These are phyloP conservation scores for Aphaenogaster rudis DNA, from an alignment of 1,140 invertebrate genomes.

Conservation along the genomic window DNA sequence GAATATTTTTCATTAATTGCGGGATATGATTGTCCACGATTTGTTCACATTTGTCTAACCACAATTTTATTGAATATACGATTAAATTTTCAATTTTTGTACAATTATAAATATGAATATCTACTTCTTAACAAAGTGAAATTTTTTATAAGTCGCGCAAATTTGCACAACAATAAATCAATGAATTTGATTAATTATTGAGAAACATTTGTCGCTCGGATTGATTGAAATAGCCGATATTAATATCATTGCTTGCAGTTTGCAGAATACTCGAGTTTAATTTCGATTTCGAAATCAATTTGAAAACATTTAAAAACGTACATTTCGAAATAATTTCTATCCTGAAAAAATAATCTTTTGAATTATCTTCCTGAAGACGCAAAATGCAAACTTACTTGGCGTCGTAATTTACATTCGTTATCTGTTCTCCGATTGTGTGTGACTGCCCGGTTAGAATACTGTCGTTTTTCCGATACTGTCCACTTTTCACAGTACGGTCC, in stretches of 20 bases:
- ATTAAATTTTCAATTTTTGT: too few relatives aligned
- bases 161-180: not conserved
- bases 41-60: too few relatives aligned
- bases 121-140: not conserved
- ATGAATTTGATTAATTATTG: not conserved
- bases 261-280: constrained; percentile 25
- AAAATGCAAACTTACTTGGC: constrained; percentile 5
- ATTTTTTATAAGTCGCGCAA: not conserved
- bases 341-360: not conserved
- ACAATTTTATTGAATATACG: too few relatives aligned
- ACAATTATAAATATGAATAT: not conserved
- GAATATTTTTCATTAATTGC: too few relatives aligned
- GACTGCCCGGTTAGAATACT: constrained; percentile 11
- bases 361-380: not conserved
- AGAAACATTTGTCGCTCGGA: not conserved
- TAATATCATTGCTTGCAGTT: constrained; percentile 11
- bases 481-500: constrained; percentile 4
- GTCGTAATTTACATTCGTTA: constrained; percentile 29
- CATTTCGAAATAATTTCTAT: too few relatives aligned
- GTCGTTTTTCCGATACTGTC: constrained; percentile 17
- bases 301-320: too few relatives aligned
- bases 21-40: too few relatives aligned
- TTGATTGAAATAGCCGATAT: not conserved
- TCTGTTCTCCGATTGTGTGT: not conserved
- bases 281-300: not conserved